Evolutionary conservation across 2,888 invertebrate species (phyloP).

Genomic region (Tillus elongatus): DNA sequence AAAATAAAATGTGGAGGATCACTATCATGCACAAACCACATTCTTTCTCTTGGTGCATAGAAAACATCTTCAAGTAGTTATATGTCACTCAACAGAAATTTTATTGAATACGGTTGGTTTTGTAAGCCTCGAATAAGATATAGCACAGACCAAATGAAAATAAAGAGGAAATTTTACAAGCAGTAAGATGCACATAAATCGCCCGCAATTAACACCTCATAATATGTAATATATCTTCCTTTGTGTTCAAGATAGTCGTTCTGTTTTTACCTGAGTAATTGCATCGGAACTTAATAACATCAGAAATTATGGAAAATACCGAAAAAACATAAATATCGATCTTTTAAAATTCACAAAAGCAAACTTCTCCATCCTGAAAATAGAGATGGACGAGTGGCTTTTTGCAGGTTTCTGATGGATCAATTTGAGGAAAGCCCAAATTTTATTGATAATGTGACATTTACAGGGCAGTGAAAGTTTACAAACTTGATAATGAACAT

Average conservation of each 20-base stretch:
- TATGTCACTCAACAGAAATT: not conserved
- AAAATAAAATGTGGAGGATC: no score
- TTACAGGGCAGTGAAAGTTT: not conserved
- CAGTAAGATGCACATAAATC: not conserved
- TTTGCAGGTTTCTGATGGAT: not conserved
- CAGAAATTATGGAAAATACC: no score
- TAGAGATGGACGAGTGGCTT: not conserved
- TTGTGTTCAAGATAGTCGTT: not conserved
- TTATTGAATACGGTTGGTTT: not conserved
- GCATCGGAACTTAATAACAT: not conserved
- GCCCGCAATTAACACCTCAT: not conserved
- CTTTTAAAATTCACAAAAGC: constrained; percentile 1
- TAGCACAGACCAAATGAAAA: constrained; percentile 1
- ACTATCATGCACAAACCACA: no score
- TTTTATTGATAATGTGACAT: not conserved
- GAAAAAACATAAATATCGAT: not conserved
- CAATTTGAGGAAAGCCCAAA: not conserved
- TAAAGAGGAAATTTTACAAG: not conserved
- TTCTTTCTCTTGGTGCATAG: no score
- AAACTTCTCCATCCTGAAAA: not conserved
- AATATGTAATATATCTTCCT: not conserved
- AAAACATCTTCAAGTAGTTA: no score
- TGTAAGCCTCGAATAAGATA: not conserved
- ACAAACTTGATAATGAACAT: not conserved
- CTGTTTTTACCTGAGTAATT: not conserved